Conservation (phyloP, 1,140 invertebrate genomes). For the Patella vulgata region DNA sequence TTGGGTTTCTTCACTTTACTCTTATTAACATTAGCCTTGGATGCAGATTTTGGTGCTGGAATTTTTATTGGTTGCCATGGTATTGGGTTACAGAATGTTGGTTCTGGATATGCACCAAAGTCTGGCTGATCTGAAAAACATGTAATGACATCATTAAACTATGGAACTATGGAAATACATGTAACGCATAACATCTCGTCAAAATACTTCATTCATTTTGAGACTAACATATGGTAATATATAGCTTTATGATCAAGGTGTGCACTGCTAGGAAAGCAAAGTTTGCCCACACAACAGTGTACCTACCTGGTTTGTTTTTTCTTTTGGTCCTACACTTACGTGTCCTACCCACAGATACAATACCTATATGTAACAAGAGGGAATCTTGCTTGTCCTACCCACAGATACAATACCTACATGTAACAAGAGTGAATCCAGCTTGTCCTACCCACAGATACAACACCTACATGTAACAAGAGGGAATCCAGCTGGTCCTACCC, state of each 20-base stretch:
- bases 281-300: background rate
- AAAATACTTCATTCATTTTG: background rate
- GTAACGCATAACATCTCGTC: background rate
- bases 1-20: slow-evolving; percentile 38
- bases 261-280: background rate
- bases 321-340: no score
- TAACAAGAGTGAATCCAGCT: no score
- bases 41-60: slow-evolving; percentile 29
- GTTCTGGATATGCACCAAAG: slow-evolving; percentile 48
- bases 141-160: background rate
- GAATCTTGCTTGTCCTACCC: no score
- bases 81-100: slow-evolving; percentile 53
- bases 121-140: slow-evolving; percentile 49
- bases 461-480: no score
- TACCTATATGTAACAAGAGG: no score
- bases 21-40: slow-evolving; percentile 27
- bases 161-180: background rate
- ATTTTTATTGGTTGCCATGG: slow-evolving; percentile 55
- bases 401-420: no score
- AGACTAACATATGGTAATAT: background rate
- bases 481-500: no score
- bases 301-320: no score
- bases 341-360: no score
- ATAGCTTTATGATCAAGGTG: background rate
- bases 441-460: no score